Evolutionary conservation across 2,113 vertebrate genomes (phyloP), one percentile per base, ranked within the genome.

Genomic region (Pomatostomus ruficeps): DNA sequence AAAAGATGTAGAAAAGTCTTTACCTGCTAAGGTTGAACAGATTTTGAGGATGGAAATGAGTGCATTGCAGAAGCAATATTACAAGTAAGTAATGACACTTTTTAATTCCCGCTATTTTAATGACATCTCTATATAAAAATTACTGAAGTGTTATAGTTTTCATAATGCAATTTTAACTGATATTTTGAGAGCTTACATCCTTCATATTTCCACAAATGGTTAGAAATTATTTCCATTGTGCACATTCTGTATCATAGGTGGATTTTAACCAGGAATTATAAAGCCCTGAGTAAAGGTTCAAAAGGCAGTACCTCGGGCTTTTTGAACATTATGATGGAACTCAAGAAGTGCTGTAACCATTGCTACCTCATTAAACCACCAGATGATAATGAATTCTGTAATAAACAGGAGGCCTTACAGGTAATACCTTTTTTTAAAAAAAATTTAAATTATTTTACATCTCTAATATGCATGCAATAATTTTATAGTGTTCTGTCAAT

Each of bases 261-360:
- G 99, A 99, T 99, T 96, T 98, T 99, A 98, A 99, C 99, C 48
- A 98, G 99, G 85, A 99, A 99, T 98, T 99, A 99, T 81, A 99
- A 99, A 98, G 99, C 99, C 88, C 98, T 99, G 12, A 99, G 99
- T 92, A 99, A 99, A 98, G 99, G 99, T 95, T 99, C 98, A 78
- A 99, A 99, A 98, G 99, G 99, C 94, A 99, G 99, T 98, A 99
- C 99, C 16, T 99, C 99, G 33, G 99, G 99, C 87, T 99, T 99
- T 97, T 98, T 99, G 85, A 99, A 99, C 97, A 98, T 99, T 78
- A 99, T 99, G 99, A 99, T 99, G 99, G 99, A 99, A 96, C 97
- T 99, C 92, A 99, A 99, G 97, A 99, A 99, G 97, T 99, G 99
- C 89, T 99, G 99, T 96, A 99, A 99, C 97, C 99, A 99, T 98